A percentile compares a stretch with the other conserved stretches of the same genome.
These are phyloP conservation scores for Dysidea cf. avara DNA, from an alignment of 37 sponge, comb jelly and placozoan genomes.

Conservation along the genomic window DNA sequence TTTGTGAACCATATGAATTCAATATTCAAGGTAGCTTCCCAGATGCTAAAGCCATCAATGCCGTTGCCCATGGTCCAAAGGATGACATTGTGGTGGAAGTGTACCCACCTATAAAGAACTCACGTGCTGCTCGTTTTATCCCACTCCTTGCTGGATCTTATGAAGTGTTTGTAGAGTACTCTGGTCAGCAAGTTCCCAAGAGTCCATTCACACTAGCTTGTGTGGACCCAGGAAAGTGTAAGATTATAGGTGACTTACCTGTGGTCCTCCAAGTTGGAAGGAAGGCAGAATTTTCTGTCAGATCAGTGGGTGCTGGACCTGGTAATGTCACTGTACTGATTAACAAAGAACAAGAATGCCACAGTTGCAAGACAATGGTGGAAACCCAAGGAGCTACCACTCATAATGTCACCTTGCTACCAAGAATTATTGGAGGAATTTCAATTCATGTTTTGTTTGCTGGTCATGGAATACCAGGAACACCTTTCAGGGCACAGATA, in stretches of 20 bases:
- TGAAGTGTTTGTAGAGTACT: conserved; percentile 65
- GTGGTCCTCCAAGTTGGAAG: conserved; percentile 31
- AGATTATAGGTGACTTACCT: conserved; percentile 38
- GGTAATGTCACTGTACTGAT: conserved; percentile 16
- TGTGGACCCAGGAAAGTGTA: conserved; percentile 62
- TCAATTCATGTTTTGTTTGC: conserved; percentile 17
- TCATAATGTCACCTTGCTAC: background rate
- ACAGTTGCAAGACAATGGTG: background rate
- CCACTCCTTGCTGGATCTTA: conserved; percentile 69
- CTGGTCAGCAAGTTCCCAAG: conserved; percentile 61
- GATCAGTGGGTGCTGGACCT: conserved; percentile 30
- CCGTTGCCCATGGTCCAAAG: conserved; percentile 30
- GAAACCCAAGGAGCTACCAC: conserved; percentile 8
- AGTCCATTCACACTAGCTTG: conserved; percentile 62
- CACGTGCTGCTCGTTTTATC: conserved; percentile 53
- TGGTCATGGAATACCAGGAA: conserved; percentile 19
- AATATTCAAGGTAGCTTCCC: conserved; percentile 20
- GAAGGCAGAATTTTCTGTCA: conserved; percentile 30
- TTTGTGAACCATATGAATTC: conserved; percentile 8
- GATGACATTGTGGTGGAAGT: conserved; percentile 15
- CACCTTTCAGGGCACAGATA: conserved; percentile 13
- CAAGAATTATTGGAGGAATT: conserved; percentile 9
- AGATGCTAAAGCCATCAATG: conserved; percentile 9
- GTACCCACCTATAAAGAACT: conserved; percentile 42
- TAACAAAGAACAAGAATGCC: background rate